Conservation (phyloP, 2,113 vertebrate species). For the Erpornis zantholeuca region DNA sequence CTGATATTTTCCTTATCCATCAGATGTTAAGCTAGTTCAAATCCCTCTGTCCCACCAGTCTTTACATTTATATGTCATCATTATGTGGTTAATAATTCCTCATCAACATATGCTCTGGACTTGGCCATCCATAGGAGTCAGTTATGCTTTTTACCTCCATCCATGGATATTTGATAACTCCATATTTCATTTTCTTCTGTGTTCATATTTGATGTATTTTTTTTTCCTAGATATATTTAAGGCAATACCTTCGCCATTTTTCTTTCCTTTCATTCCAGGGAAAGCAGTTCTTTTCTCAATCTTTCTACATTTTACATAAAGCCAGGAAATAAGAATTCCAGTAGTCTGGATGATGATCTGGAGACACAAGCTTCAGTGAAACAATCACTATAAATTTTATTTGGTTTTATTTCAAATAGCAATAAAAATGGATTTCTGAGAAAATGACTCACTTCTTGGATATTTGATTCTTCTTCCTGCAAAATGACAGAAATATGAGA, state of each 20-base stretch:
- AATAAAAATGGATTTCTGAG: not conserved
- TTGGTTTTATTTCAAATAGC: not conserved
- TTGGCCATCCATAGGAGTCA: not conserved
- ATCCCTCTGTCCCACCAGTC: not conserved
- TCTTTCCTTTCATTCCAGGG: not conserved
- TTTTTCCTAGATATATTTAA: not conserved
- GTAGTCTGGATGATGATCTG: not conserved
- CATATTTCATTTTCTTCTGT: not conserved
- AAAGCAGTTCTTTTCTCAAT: not conserved
- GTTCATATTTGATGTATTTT: not conserved
- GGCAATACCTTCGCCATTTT: not conserved
- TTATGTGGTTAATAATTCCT: not conserved
- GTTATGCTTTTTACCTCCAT: not conserved
- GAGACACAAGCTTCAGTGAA: not conserved
- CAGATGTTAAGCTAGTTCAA: not conserved
- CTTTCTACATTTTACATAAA: not conserved
- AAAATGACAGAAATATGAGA: not conserved
- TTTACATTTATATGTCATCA: not conserved
- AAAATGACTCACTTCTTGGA: not conserved
- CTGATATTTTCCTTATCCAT: not conserved
- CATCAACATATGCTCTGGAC: not conserved
- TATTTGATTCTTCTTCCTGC: not conserved
- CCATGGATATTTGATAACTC: not conserved
- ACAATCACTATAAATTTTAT: not conserved
- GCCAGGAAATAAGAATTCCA: not conserved